Percentiles rank a stretch among this genome's conserved stretches.
These are phyloP conservation scores for Paelopatides confundens DNA, from an alignment of 53 echinoderm and acorn worm genomes.

Conservation along the genomic window DNA sequence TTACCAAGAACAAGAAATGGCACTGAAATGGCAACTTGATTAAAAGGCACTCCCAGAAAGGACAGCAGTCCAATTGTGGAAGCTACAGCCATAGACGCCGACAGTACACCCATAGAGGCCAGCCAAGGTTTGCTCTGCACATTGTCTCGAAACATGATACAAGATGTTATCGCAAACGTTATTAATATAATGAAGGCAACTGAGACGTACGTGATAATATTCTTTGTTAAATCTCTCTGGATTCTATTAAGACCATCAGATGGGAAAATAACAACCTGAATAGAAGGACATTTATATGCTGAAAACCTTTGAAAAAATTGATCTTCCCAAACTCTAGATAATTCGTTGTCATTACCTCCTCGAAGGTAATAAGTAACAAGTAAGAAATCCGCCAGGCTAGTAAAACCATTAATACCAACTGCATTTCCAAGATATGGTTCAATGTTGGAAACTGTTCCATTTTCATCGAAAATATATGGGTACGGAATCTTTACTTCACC, in stretches of 20 bases:
- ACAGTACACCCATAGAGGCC: constrained; percentile 64
- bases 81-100: constrained; percentile 76
- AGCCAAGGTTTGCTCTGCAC: constrained; percentile 89
- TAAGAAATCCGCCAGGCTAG: too few relatives aligned
- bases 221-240: constrained; percentile 59
- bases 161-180: constrained; percentile 72
- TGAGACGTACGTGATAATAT: constrained; percentile 78
- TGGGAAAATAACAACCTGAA: constrained; percentile 66
- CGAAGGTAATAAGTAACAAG: too few relatives aligned
- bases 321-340: too few relatives aligned
- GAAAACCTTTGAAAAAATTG: too few relatives aligned
- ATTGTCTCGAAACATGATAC: constrained; percentile 85
- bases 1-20: constrained; percentile 94
- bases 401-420: too few relatives aligned
- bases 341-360: too few relatives aligned
- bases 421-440: too few relatives aligned
- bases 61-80: constrained; percentile 80
- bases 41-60: constrained; percentile 72
- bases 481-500: too few relatives aligned
- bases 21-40: constrained; percentile 85
- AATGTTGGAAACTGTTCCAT: too few relatives aligned
- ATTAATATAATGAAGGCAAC: constrained; percentile 72
- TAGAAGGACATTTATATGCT: neutral
- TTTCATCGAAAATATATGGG: too few relatives aligned
- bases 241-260: constrained; percentile 78